Base-by-base conservation (phyloP, 2,113 vertebrate genomes). In the Cisticola juncidis region DNA sequence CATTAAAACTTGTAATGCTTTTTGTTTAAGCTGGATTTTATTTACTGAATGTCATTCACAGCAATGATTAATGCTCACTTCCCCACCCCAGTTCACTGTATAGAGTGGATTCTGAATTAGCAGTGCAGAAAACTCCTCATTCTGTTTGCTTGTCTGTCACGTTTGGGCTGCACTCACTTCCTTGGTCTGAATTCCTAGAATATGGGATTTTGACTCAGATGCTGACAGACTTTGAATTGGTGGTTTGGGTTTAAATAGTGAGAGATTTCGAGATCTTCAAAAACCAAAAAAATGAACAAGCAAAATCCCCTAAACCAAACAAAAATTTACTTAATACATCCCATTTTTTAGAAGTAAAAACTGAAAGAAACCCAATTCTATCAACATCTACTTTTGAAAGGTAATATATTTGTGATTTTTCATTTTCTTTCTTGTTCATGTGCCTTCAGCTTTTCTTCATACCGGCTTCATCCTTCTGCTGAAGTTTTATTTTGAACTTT, bases 61-160 rank as follows among this genome's bases (percentile, higher is more conserved):
- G 36, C 14, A 24, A 6, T 40, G 17, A 8, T 36, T 58, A 38
- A 38, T 42, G 40, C 38, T 64, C 23, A 84, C 5, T 60, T 36
- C 5, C 15, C 7, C 8, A 35, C 12, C 2, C 9, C 4, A 8
- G 23, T 7, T 93, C 3, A 4, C 40, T 56, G 4, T 19, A 2
- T 15, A 24, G 35, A 51, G 16, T 57, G 38, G 72, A 7, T 68
- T 81, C 3, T 40, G 42, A 53, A 38, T 69, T n/a, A 61, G 50
- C 53, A 83, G 14, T 31, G 35, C 6, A 50, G 86, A 53, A 61
- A 60, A 53, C 13, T 68, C 11, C 6, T 8, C 2, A 0, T 86
- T 65, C 50, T 77, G 21, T 70, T 86, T 83, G 6, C 26, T 47
- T 82, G 18, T 50, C n/a, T 77, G 47, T 77, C 44, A 24, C 11